phyloP scores from a whole-genome alignment of 1,140 invertebrate genomes.

The Trachymyrmex septentrionalis region DNA sequence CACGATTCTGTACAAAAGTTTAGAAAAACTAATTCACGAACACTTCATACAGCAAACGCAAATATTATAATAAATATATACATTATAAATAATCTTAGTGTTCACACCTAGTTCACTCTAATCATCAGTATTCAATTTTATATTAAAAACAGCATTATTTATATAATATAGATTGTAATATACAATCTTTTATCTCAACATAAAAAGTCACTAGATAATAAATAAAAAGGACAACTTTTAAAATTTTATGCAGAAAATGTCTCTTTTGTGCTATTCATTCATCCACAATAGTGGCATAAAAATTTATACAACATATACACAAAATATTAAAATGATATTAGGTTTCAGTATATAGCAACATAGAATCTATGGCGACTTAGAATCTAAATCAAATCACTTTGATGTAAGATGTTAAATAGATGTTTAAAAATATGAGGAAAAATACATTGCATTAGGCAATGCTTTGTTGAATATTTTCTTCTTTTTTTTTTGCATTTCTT shows the following conservation, averaged over 20 bases:
- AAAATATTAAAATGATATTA: slow-evolving; percentile 45
- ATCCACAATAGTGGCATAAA: slow-evolving; percentile 55
- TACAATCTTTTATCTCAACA: slow-evolving; percentile 71
- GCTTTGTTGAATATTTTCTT: neutral
- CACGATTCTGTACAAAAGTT: slow-evolving; percentile 81
- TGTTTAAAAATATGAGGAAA: slow-evolving; percentile 37
- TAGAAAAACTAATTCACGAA: slow-evolving; percentile 75
- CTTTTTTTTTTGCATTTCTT: neutral
- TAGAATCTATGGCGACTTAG: slow-evolving; percentile 1
- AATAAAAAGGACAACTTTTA: slow-evolving; percentile 43
- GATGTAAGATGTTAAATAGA: neutral
- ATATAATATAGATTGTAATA: slow-evolving; percentile 76
- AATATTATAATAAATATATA: slow-evolving; percentile 77
- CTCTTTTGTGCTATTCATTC: slow-evolving; percentile 43
- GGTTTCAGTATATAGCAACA: neutral
- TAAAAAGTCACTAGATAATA: slow-evolving; percentile 54
- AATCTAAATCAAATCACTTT: slow-evolving; percentile 13
- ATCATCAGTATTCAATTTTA: slow-evolving; percentile 60
- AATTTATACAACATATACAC: slow-evolving; percentile 55
- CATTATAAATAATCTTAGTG: slow-evolving; percentile 70
- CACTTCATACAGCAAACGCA: slow-evolving; percentile 71
- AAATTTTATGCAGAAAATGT: slow-evolving; percentile 37
- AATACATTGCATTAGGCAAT: slow-evolving; percentile 2
- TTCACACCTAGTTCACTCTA: slow-evolving; percentile 49
- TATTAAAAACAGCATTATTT: slow-evolving; percentile 70